Base-by-base conservation (phyloP, 2,888 invertebrate genomes). In the Drepanosiphum platanoidis region DNA sequence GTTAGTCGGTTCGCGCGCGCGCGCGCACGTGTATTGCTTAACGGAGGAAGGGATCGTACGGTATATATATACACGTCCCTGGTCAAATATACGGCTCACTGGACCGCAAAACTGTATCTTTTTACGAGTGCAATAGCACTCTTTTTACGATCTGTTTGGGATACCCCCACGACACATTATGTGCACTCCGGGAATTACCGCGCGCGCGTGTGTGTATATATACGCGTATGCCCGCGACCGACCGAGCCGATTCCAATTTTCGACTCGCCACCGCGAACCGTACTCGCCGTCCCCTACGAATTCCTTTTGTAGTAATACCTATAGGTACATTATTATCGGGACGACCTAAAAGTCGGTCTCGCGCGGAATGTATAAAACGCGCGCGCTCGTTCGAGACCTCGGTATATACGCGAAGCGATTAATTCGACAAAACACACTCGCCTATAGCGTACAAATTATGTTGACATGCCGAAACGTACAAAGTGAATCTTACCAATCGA, bases 81-180 rank as follows among this genome's bases (percentile, higher is more conserved):
- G 61, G 61, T 64, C 34, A 30, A 61, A 39, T 61, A n/a, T 32
- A 79, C 66, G 78, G 78, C n/a, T 70, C 80, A 58, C 36, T 36
- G 80, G 52, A 80, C 80, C 80, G 70, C 68, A 36, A 80, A 80
- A 68, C 46, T 70, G 80, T 80, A 80, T 80, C 52, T 80, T 80
- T 80, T 80, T 80, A 80, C 80, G 80, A 80, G 34, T 36, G 80
- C 68, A 80, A 80, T 52, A 70, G 68, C 27, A 42, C 46, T 46
- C 32, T 52, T 80, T 70, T 80, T 70, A 80, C 80, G 80, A 80
- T 80, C 80, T 80, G 80, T 80, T 70, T 70, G 80, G 80, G 70
- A 70, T 80, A 80, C 34, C 70, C n/a, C 52, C 80, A 52, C 34
- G 70, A 58, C 80, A 36, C 70, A 27, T 80, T 70, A 80, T 52